Conservation (phyloP, 2,113 vertebrate species). For the Sylvia atricapilla region DNA sequence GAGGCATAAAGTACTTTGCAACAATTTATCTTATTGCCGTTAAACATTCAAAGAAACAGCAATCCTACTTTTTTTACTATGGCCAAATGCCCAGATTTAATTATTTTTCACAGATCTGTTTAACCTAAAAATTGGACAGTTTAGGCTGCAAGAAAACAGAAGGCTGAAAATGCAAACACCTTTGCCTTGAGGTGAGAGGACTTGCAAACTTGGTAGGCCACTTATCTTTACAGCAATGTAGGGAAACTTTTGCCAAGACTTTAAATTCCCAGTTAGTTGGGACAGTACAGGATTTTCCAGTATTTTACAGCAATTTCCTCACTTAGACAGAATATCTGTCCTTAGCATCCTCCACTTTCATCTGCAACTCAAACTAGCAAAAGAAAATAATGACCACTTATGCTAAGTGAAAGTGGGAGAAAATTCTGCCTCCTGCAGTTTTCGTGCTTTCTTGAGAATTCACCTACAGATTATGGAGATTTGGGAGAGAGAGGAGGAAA, state of each 20-base stretch:
- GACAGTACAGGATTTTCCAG: not conserved
- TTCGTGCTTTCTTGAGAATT: not conserved
- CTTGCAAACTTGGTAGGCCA: not conserved
- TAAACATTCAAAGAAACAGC: constrained; percentile 42
- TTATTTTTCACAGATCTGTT: constrained; percentile 50
- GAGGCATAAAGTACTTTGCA: not conserved
- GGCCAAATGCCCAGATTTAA: constrained; percentile 58
- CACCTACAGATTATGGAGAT: not conserved
- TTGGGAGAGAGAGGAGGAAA: not conserved
- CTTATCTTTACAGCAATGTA: not conserved
- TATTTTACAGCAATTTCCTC: not conserved
- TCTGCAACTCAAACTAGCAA: not conserved
- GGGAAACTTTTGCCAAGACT: not conserved
- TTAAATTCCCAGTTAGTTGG: not conserved
- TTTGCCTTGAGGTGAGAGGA: not conserved
- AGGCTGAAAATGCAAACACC: not conserved
- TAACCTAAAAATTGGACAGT: constrained; percentile 20
- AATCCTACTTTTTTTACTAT: constrained; percentile 53
- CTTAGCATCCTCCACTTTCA: not conserved
- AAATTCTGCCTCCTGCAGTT: not conserved
- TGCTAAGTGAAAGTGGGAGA: not conserved
- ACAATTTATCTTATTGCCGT: constrained; percentile 46
- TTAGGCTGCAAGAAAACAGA: constrained; percentile 1
- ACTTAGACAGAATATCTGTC: not conserved
- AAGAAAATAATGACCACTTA: not conserved